phyloP scores from a whole-genome alignment of 2,888 invertebrate genomes.

The Ethmia dodecea region DNA sequence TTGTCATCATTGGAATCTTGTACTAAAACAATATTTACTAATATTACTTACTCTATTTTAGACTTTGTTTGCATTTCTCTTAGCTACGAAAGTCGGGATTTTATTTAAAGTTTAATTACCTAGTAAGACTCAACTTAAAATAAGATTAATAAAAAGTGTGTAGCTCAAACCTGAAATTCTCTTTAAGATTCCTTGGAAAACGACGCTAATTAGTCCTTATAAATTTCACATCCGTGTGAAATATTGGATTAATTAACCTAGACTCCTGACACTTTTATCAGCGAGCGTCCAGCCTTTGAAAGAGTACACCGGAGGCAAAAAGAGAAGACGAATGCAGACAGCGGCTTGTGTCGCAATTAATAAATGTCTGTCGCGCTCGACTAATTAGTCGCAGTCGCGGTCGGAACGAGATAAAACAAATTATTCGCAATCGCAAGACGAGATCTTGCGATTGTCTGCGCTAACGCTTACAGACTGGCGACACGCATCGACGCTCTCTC shows the following conservation, averaged over 20 bases:
- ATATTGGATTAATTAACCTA: conserved; percentile 6
- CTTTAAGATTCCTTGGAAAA: too few relatives aligned
- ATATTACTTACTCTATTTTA: too few relatives aligned
- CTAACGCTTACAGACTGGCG: conserved; percentile 26
- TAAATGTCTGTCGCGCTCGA: conserved; percentile 64
- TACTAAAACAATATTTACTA: too few relatives aligned
- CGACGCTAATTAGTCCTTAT: too few relatives aligned
- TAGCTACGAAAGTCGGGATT: too few relatives aligned
- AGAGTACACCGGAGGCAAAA: conserved; percentile 49
- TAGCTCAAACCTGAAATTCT: too few relatives aligned
- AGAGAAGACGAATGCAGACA: conserved; percentile 35
- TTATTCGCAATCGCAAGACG: conserved; percentile 36
- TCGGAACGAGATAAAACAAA: conserved; percentile 48
- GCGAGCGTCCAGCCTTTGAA: conserved; percentile 41
- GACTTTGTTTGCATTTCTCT: too few relatives aligned
- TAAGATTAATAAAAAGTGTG: too few relatives aligned
- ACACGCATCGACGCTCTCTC: background rate
- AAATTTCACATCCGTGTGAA: conserved; percentile 1
- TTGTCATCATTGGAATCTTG: too few relatives aligned
- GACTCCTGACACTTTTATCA: conserved; percentile 36
- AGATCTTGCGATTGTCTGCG: conserved; percentile 23
- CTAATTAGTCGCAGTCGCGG: conserved; percentile 68
- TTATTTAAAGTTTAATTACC: too few relatives aligned
- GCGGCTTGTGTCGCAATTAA: conserved; percentile 69
- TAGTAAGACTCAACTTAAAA: too few relatives aligned